These are phyloP conservation scores for Petrocephalus microphthalmus DNA, from an alignment of 2,113 vertebrate genomes.

Conservation along the genomic window DNA sequence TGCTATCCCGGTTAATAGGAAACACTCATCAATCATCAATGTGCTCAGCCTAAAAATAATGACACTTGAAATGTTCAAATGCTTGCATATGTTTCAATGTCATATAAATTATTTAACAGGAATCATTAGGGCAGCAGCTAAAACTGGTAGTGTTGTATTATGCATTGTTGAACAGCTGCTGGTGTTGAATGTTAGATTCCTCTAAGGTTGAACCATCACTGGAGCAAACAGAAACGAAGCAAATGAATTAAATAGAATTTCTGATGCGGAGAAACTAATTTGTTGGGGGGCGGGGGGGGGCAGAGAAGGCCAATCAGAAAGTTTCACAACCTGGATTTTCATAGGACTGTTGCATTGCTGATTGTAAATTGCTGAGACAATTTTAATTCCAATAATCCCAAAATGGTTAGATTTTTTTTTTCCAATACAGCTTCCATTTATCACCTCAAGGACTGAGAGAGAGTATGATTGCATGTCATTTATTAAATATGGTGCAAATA, in stretches of 20 bases:
- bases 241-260: background rate
- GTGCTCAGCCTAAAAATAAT: background rate
- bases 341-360: background rate
- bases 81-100: slow-evolving; percentile 6
- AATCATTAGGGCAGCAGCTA: slow-evolving; percentile 2
- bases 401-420: background rate
- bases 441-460: background rate
- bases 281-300: background rate
- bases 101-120: slow-evolving; percentile 7
- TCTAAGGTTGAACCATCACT: slow-evolving; percentile 6
- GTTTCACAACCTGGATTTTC: background rate
- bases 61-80: background rate
- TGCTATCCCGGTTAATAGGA: background rate
- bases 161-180: slow-evolving; percentile 7
- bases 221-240: background rate
- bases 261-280: background rate
- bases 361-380: background rate
- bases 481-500: background rate
- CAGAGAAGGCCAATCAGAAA: background rate
- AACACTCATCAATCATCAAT: background rate
- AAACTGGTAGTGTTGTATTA: slow-evolving; percentile 1
- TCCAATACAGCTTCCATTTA: background rate
- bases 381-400: background rate
- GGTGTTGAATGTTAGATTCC: slow-evolving; percentile 1
- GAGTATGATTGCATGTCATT: background rate